phyloP scores from a whole-genome alignment of 2,113 vertebrate genomes.

The Verasper variegatus region DNA sequence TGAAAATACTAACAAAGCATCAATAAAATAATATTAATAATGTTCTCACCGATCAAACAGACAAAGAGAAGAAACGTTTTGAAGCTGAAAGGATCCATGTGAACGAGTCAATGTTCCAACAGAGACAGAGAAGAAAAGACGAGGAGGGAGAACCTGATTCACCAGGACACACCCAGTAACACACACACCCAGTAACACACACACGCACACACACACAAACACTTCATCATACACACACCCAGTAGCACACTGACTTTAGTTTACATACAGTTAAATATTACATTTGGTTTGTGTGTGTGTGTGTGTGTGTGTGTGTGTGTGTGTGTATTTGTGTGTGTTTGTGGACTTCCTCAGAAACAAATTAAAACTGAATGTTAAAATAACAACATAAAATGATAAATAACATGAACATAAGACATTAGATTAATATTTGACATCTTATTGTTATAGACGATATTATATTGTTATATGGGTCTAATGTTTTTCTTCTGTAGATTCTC shows the following conservation, averaged over 20 bases:
- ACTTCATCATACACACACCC: background rate
- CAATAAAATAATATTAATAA: background rate
- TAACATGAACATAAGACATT: too few relatives aligned
- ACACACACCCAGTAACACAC: background rate
- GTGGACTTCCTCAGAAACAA: too few relatives aligned
- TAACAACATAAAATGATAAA: too few relatives aligned
- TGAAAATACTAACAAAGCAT: too few relatives aligned
- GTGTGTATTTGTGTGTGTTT: too few relatives aligned
- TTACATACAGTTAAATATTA: too few relatives aligned
- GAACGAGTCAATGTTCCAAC: conserved; percentile 39
- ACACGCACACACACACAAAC: background rate
- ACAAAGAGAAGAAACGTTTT: conserved; percentile 24
- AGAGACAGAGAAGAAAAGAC: conserved; percentile 8
- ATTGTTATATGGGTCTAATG: background rate
- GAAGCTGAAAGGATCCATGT: conserved; percentile 42
- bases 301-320: too few relatives aligned
- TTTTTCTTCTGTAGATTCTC: background rate
- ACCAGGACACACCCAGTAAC: conserved; percentile 56
- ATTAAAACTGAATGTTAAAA: too few relatives aligned
- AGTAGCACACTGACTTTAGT: background rate
- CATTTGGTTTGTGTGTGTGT: too few relatives aligned
- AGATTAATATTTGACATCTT: too few relatives aligned
- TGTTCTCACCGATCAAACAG: background rate
- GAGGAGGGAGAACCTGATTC: conserved; percentile 36
- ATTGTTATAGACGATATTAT: too few relatives aligned